A percentile compares a stretch with the other conserved stretches of the same genome.
Conservation (phyloP, 2,113 vertebrate species). For the Tursiops truncatus region DNA sequence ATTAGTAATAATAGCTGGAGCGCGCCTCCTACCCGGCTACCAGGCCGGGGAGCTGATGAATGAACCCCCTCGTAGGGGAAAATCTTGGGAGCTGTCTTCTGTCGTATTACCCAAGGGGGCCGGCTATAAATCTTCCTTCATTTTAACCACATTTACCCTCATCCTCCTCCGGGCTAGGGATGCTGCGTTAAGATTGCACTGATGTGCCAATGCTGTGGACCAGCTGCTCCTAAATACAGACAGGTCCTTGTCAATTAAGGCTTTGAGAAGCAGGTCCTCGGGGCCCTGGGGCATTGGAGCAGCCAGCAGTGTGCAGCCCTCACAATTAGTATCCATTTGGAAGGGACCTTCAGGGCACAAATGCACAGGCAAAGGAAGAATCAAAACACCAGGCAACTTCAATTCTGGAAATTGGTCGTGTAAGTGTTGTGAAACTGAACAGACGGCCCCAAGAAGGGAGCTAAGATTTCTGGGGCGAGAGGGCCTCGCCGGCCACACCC, state of each 20-base stretch:
- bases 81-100: conserved; percentile 93
- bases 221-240: conserved; percentile 99
- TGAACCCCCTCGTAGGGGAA: conserved; percentile 88
- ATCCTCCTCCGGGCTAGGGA: conserved; percentile 91
- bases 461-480: conserved; percentile 81
- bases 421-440: conserved; percentile 86
- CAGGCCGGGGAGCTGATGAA: conserved; percentile 86
- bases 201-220: conserved; percentile 96
- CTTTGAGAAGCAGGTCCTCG: conserved; percentile 96
- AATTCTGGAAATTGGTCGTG: conserved; percentile 85
- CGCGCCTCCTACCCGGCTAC: conserved; percentile 84
- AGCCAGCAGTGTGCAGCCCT: conserved; percentile 94
- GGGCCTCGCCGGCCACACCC: neutral
- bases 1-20: conserved; percentile 90
- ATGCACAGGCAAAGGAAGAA: conserved; percentile 89
- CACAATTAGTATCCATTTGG: conserved; percentile 99
- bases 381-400: conserved; percentile 88
- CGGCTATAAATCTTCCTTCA: conserved; percentile 98
- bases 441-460: conserved; percentile 85
- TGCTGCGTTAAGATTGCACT: conserved; percentile 97
- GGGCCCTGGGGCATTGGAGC: conserved; percentile 92
- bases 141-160: conserved; percentile 95
- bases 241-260: conserved; percentile 99
- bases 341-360: conserved; percentile 94
- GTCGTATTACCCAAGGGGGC: conserved; percentile 93